Evolutionary conservation across 2,797 vertebrate species (phyloP), one percentile per base, ranked within the genome.

Genomic region (Poeciliopsis presidionis): DNA sequence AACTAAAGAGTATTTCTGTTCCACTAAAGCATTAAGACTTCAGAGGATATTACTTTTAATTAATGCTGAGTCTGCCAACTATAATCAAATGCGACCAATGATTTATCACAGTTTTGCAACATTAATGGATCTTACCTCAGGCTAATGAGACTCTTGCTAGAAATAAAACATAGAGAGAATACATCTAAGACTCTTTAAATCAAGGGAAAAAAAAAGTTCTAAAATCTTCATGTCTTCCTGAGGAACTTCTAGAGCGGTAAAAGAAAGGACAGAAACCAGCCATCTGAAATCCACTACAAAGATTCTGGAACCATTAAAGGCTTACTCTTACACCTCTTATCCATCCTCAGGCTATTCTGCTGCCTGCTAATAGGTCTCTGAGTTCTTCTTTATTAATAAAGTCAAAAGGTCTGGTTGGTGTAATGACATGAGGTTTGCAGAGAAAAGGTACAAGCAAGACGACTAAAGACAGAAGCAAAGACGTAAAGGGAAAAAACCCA

Each of bases 121-220:
- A 72, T 85, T 90, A 89, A 92, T 87, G 82, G 79, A 67, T 74
- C 84, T 88, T 81, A 91, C 92, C 84, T 86, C 51, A 18, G 76
- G 80, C 82, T 90, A 84, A 86, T 87, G 83, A 82, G 73, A 39
- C 81, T 81, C 82, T 85, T 47, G 51, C 79, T 73, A 65, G 63
- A 46, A 75, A 61, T 84, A 90, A 90, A 83, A 88, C 46, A 87
- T 84, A 86, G 89, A 77, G 76, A 79, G 75, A 86, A 71, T 75
- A 80, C 73, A 78, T 80, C 78, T 73, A 86, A 77, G 70, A 13
- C 11, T 89, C 46, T 76, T 85, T 65, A 46, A 78, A 73, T 55
- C 43, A 20, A 71, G 72, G 59, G 72, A 3, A 5, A 39, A 41
- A 59, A 41, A 69, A 72, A 70, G 75, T 30, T 65, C 5, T 74